Evolutionary conservation across 2,113 vertebrate species (phyloP).

Genomic region (Pandion haliaetus): DNA sequence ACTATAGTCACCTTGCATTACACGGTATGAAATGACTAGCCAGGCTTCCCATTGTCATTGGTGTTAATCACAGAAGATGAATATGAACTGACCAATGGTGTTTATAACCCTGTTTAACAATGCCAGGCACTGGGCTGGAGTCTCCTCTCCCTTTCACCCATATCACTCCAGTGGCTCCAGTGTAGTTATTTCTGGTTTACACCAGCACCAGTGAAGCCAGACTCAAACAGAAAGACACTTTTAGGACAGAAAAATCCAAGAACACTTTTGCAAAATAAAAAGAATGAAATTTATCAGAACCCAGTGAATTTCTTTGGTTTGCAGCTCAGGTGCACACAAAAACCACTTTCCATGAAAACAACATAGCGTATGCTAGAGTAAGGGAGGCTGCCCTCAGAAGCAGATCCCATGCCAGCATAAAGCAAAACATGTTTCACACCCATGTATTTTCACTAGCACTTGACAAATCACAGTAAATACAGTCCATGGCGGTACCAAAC

Average conservation of each 20-base stretch:
- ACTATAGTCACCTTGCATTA: conserved; percentile 51
- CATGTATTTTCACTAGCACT: not conserved
- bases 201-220: not conserved
- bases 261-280: not conserved
- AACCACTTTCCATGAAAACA: not conserved
- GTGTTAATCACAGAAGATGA: not conserved
- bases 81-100: conserved; percentile 5
- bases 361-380: not conserved
- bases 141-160: not conserved
- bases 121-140: not conserved
- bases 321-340: not conserved
- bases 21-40: conserved; percentile 16
- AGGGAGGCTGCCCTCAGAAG: not conserved
- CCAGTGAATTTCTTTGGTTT: not conserved
- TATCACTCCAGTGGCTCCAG: not conserved
- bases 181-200: not conserved
- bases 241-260: not conserved
- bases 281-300: not conserved
- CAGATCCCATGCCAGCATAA: not conserved
- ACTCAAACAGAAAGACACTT: not conserved
- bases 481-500: not conserved
- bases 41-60: not conserved
- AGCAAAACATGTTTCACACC: not conserved
- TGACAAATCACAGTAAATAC: not conserved
- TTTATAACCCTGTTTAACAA: not conserved